A percentile compares a stretch with the other conserved stretches of the same genome.
These are phyloP conservation scores for Endotricha flammealis DNA, from an alignment of 2,888 invertebrate genomes.

Conservation along the genomic window DNA sequence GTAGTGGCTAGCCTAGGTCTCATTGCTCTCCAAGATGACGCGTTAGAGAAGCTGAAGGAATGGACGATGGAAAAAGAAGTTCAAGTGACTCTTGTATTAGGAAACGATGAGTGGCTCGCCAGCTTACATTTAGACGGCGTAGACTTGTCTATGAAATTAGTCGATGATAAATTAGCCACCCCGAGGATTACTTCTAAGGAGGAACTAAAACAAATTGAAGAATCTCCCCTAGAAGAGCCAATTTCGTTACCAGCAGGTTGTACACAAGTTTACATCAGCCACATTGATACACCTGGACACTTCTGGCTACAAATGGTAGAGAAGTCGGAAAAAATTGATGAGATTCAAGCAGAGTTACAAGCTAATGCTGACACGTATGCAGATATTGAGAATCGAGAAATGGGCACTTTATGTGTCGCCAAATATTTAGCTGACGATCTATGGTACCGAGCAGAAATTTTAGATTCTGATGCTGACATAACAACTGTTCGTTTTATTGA, in stretches of 20 bases:
- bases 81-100: conserved; percentile 71
- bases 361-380: conserved; percentile 70
- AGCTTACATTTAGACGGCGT: conserved; percentile 70
- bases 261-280: conserved; percentile 79
- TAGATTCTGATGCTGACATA: conserved; percentile 87
- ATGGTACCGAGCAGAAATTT: conserved; percentile 95
- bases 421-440: conserved; percentile 89
- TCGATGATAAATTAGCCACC: conserved; percentile 57
- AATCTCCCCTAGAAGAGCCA: conserved; percentile 40
- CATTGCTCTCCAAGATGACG: conserved; percentile 55
- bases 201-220: conserved; percentile 34
- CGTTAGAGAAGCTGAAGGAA: conserved; percentile 49
- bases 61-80: conserved; percentile 73
- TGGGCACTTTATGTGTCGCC: conserved; percentile 84
- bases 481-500: conserved; percentile 88
- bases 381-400: conserved; percentile 75
- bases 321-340: conserved; percentile 74
- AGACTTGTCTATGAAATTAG: conserved; percentile 69
- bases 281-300: conserved; percentile 85
- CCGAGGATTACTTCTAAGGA: conserved; percentile 38
- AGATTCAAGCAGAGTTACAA: conserved; percentile 82
- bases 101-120: conserved; percentile 76
- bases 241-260: conserved; percentile 52
- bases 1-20: conserved; percentile 59
- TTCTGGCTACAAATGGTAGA: conserved; percentile 85